phyloP scores from a whole-genome alignment of 2,888 invertebrate species.

The Melieria omissa region DNA sequence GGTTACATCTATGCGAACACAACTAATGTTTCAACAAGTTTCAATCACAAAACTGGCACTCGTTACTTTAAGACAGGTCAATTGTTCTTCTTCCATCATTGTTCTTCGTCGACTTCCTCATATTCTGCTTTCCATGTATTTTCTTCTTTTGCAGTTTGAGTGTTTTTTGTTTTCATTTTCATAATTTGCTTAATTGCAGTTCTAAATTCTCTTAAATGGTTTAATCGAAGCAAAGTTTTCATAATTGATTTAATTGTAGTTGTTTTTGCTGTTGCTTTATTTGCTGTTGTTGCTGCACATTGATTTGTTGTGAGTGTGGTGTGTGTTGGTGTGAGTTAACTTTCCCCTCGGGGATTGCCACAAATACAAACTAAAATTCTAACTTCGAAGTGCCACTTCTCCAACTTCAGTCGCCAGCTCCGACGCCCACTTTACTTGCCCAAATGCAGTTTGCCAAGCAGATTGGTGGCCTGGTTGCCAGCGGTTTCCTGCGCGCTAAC shows the following conservation, averaged over 20 bases:
- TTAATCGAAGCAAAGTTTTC: neutral
- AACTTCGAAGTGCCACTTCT: neutral
- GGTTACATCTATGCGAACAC: slow-evolving; percentile 12
- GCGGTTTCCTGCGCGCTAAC: slow-evolving; percentile 60
- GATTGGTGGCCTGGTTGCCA: slow-evolving; percentile 60
- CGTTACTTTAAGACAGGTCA: slow-evolving; percentile 23
- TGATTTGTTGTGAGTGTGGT: neutral
- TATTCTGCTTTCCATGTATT: neutral
- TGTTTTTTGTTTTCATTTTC: slow-evolving; percentile 26
- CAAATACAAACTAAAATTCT: slow-evolving; percentile 14
- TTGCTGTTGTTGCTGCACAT: neutral
- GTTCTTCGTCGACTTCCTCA: too few species aligned
- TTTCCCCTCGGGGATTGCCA: too few species aligned
- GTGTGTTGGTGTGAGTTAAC: too few species aligned
- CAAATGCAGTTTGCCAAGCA: slow-evolving; percentile 65
- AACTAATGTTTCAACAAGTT: slow-evolving; percentile 20
- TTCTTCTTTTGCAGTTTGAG: slow-evolving; percentile 13
- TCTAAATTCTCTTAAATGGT: neutral
- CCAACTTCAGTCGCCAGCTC: neutral
- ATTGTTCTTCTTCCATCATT: slow-evolving; percentile 12
- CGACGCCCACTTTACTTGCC: slow-evolving; percentile 48
- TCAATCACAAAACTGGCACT: slow-evolving; percentile 44
- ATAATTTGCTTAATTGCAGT: slow-evolving; percentile 9
- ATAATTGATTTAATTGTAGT: slow-evolving; percentile 11
- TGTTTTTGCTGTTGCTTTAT: slow-evolving; percentile 5